Evolutionary conservation across 1,140 invertebrate species (phyloP), one percentile per base, ranked within the genome.

Genomic region (Homalodisca vitripennis): DNA sequence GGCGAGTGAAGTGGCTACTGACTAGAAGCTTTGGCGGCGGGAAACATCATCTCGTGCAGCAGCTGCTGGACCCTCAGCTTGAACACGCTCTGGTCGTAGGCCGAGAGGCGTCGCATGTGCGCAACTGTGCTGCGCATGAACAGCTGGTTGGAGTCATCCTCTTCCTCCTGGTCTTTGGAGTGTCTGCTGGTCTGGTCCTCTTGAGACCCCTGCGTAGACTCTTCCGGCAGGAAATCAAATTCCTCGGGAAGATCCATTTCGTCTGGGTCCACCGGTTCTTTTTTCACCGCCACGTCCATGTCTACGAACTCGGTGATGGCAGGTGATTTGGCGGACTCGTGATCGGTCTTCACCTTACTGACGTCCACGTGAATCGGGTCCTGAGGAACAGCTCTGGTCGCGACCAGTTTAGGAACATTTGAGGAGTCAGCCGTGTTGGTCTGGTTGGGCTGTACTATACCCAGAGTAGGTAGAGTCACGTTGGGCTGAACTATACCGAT

Each of bases 11-110:
- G n/a, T n/a, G n/a, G n/a, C n/a, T n/a, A n/a, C n/a, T n/a, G n/a
- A n/a, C n/a, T n/a, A n/a, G n/a, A n/a, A n/a, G n/a, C n/a, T 51
- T 20, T 51, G 48, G 48, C 48, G 17, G 22, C 24, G n/a, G 55
- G 55, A n/a, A 60, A 60, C 55, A 60, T 60, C 55, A 60, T 60
- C 2, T 60, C 55, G 26, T 60, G 55, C 26, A 60, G 26, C 26
- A 60, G 26, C 24, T 60, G 55, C n/a, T 60, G 55, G 13, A 60
- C 55, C n/a, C 29, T 60, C 14, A 60, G 22, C 55, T 60, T 60
- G 55, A 60, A 60, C 14, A 60, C n/a, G 29, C 55, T 60, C 29
- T 60, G 55, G 55, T 60, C 24, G 26, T 60, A 60, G 2, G 55
- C 24, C 6, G 55, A 30, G 6, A 60, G 55, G 13, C 29, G 14